Base-by-base conservation (phyloP, 2,797 vertebrate species). In the Chelon auratus region DNA sequence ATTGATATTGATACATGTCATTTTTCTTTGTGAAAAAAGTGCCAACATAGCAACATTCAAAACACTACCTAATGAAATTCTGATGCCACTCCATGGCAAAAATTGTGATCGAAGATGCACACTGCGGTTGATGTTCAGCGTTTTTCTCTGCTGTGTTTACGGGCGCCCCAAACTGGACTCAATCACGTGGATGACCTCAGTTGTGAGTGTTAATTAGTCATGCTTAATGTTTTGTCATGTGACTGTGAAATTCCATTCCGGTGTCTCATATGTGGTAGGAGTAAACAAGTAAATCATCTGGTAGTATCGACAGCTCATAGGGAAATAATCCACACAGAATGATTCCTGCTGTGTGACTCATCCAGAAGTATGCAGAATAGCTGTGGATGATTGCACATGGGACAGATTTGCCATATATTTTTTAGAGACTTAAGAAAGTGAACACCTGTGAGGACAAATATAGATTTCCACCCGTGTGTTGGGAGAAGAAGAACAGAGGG, bases 341-440 rank as follows among this genome's bases (percentile, higher is more conserved):
- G 56, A 80, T 58, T 82, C 77, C 67, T 62, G 67, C 14, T 15
- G 33, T 11, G 45, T 82, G 82, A 86, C 67, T 88, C 80, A 80
- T 50, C 56, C 30, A 36, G 78, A 69, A 79, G 57, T 36, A 67
- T 45, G 17, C 42, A 81, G 64, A 65, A 53, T 42, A 30, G 18
- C 52, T 9, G 0, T 60, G 72, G 72, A 72, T 17, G 68, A 63
- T 62, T 24, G 37, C 5, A 18, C 5, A 10, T 20, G 57, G 17
- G 36, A 69, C 20, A 47, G 37, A 24, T 57, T 65, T 5, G 2
- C 61, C 75, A 40, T 36, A 6, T 52, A 33, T 33, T 33, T 33
- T 33, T 33, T 33, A 33, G 30, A 33, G 0, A 33, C 30, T 33
- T 33, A 33, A 33, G 24, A 26, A 26, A 4, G 5, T 33, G 30